These are phyloP conservation scores for Setophaga kirtlandii DNA, from an alignment of 2,113 vertebrate genomes.

Conservation along the genomic window DNA sequence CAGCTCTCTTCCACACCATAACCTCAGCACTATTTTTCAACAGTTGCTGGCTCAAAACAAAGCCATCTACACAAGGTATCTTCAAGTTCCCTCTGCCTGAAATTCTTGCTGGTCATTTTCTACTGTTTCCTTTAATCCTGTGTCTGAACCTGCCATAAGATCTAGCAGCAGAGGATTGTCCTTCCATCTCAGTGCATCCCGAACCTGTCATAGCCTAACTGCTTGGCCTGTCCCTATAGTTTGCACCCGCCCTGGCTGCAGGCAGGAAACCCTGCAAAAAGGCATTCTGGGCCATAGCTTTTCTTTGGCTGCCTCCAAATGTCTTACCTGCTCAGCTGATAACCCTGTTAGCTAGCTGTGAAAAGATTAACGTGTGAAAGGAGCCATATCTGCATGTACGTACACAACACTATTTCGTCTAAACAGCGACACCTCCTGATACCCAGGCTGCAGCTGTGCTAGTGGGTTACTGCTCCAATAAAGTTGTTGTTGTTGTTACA, in stretches of 20 bases:
- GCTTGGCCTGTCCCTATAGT: background rate
- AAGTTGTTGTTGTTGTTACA: slow-evolving; percentile 66
- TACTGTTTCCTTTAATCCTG: background rate
- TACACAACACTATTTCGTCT: background rate
- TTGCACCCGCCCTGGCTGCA: background rate
- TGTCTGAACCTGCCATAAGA: background rate
- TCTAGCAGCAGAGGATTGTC: background rate
- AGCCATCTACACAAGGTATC: fast-evolving
- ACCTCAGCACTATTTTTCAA: background rate
- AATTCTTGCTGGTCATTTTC: background rate
- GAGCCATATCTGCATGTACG: background rate
- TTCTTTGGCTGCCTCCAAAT: background rate
- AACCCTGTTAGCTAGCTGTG: background rate
- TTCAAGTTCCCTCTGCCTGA: background rate
- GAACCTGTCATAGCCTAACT: too few species aligned
- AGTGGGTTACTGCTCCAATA: slow-evolving; percentile 33
- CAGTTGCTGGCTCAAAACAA: background rate
- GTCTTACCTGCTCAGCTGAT: background rate
- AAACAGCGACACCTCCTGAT: slow-evolving; percentile 70
- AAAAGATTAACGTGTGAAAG: background rate
- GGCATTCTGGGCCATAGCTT: background rate
- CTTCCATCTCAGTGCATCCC: background rate
- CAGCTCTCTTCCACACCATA: background rate
- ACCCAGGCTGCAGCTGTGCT: background rate
- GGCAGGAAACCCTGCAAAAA: background rate